phyloP scores from a whole-genome alignment of 2,888 invertebrate species.

The Cephus rjabovi region DNA sequence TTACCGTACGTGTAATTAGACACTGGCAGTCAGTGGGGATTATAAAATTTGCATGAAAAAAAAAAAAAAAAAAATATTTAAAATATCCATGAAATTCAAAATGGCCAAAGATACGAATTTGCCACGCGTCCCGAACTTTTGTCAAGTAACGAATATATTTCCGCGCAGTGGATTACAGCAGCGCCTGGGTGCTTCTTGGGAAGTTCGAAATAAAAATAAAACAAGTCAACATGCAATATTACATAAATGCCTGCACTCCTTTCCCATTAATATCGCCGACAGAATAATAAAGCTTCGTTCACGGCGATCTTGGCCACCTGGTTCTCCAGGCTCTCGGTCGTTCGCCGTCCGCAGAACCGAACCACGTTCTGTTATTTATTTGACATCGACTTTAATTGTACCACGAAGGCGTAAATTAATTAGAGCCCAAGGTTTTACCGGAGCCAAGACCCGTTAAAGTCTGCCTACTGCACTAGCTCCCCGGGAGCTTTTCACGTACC shows the following conservation, averaged over 20 bases:
- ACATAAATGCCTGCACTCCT: neutral
- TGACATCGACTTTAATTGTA: slow-evolving; percentile 30
- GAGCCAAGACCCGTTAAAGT: slow-evolving; percentile 18
- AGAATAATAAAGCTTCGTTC: slow-evolving; percentile 2
- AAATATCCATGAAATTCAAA: neutral
- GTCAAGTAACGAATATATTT: neutral
- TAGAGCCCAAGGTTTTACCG: slow-evolving; percentile 20
- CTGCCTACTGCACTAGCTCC: neutral
- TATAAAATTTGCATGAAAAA: neutral
- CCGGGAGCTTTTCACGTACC: neutral
- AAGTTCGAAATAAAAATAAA: neutral
- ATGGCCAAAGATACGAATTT: neutral
- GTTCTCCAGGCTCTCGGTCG: neutral
- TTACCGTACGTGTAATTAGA: neutral
- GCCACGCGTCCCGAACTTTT: neutral
- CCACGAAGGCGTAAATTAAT: slow-evolving; percentile 38
- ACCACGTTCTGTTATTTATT: slow-evolving; percentile 27
- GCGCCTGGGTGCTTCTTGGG: neutral
- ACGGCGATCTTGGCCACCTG: neutral
- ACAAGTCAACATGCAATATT: neutral
- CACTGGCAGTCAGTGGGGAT: neutral
- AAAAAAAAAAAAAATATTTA: too few relatives aligned
- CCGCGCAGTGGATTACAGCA: neutral
- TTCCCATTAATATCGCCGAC: slow-evolving; percentile 3
- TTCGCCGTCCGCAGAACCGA: neutral